phyloP scores from a whole-genome alignment of 2,797 vertebrate species.

The Coranthus polyacanthus region DNA sequence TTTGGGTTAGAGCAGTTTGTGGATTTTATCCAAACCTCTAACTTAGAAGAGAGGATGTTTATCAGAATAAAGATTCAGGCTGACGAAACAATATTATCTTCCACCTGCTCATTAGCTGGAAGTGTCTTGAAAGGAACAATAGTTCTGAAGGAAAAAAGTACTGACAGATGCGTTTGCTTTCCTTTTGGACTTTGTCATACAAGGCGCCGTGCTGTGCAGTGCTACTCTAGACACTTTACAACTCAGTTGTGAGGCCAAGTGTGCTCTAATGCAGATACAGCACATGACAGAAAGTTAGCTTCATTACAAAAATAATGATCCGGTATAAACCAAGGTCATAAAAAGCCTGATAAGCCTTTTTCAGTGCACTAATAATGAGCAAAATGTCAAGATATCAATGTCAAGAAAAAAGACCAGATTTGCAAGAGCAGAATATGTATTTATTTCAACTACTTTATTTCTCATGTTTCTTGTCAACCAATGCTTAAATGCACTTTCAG shows the following conservation, averaged over 20 bases:
- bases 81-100: constrained; percentile 35
- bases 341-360: not conserved
- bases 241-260: constrained; percentile 1
- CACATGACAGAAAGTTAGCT: constrained; percentile 4
- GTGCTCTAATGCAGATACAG: constrained; percentile 3
- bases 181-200: constrained; percentile 24
- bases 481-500: not conserved
- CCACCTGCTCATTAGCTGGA: constrained; percentile 46
- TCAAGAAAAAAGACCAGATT: not conserved
- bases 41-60: constrained; percentile 10
- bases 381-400: constrained; percentile 10
- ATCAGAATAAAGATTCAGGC: constrained; percentile 17
- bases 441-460: not conserved
- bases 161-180: constrained; percentile 18
- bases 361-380: not conserved
- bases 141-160: constrained; percentile 36
- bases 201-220: not conserved
- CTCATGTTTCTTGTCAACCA: constrained; percentile 5
- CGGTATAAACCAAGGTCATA: not conserved
- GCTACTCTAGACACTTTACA: constrained; percentile 9
- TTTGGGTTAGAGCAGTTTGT: not conserved
- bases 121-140: constrained; percentile 33
- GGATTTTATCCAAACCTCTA: constrained; percentile 5
- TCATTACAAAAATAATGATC: constrained; percentile 2
- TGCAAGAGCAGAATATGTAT: not conserved